Percentiles rank a stretch among this genome's conserved stretches.
Evolutionary conservation across 2,113 vertebrate species (phyloP).

Genomic region (Urocynchramus pylzowi): DNA sequence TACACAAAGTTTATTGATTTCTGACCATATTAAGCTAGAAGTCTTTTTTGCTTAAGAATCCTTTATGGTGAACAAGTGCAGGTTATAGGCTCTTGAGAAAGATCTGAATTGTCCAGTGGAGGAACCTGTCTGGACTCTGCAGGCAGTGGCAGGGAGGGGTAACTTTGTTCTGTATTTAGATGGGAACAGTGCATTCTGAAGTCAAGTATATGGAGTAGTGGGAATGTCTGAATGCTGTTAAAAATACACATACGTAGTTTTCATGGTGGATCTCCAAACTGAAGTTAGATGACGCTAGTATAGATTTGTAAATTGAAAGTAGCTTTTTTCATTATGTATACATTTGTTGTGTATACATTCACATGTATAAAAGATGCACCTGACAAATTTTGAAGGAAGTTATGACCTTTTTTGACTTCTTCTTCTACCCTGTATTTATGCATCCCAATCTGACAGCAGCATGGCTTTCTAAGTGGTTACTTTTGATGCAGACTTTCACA

Average conservation of each 20-base stretch:
- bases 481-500: neutral
- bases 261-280: neutral
- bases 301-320: neutral
- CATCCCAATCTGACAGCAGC: neutral
- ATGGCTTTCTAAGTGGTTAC: neutral
- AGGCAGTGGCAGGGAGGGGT: accelerated
- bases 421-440: neutral
- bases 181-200: neutral
- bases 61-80: neutral
- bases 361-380: neutral
- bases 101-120: neutral
- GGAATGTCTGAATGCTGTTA: neutral
- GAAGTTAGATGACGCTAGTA: neutral
- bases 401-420: neutral
- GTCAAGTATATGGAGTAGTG: neutral
- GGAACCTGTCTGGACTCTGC: neutral
- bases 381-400: neutral
- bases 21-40: neutral
- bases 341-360: neutral
- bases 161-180: neutral
- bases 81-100: neutral
- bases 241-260: neutral
- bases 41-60: neutral
- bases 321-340: neutral
- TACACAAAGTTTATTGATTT: neutral